A percentile compares a stretch with the other conserved stretches of the same genome.
phyloP scores from a whole-genome alignment of 1,140 invertebrate genomes.

The Atta texana region DNA sequence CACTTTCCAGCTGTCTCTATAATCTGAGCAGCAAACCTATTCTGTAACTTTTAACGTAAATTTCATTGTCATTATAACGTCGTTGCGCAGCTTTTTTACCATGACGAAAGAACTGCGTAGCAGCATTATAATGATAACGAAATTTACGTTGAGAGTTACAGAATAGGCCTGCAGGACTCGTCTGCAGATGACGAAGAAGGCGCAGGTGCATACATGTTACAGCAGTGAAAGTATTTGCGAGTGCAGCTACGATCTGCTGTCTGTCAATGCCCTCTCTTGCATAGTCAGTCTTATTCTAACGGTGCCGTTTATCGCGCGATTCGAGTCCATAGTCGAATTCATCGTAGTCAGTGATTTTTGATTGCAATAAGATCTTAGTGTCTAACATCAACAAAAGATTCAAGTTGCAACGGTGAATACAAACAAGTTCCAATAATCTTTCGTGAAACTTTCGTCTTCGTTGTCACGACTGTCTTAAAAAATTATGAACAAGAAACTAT shows the following conservation, averaged over 20 bases:
- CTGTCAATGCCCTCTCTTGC: conserved; percentile 81
- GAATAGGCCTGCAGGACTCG: conserved; percentile 29
- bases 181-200: conserved; percentile 70
- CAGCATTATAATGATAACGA: too few relatives aligned
- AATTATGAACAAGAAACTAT: conserved; percentile 36
- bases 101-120: too few relatives aligned
- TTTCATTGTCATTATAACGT: too few relatives aligned
- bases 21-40: not conserved
- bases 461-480: not conserved
- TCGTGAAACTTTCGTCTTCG: not conserved
- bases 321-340: conserved; percentile 44
- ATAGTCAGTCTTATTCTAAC: conserved; percentile 75
- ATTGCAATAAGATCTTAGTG: not conserved
- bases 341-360: not conserved
- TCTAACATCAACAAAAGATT: not conserved
- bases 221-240: conserved; percentile 82
- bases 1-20: conserved; percentile 54
- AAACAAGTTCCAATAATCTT: not conserved
- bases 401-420: not conserved
- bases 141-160: too few relatives aligned
- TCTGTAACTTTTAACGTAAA: too few relatives aligned
- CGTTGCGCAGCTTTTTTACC: too few relatives aligned
- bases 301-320: conserved; percentile 65
- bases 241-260: conserved; percentile 79
- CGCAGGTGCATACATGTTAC: conserved; percentile 75